Evolutionary conservation across 2,888 invertebrate genomes (phyloP).

Genomic region (Orthonychiurus folsomi): DNA sequence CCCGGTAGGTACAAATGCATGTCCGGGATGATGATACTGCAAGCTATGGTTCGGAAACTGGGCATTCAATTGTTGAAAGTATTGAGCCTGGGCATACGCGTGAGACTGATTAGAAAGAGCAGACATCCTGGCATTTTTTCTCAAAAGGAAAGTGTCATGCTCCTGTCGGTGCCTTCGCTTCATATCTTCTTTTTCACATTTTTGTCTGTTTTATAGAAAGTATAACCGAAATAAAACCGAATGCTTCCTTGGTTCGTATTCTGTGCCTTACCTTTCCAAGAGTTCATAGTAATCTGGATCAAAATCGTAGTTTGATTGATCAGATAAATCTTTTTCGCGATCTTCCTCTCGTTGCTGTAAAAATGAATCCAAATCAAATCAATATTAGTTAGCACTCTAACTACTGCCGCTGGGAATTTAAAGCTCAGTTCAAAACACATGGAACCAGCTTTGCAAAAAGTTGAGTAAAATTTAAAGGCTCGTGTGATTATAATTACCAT

Average conservation of each 20-base stretch:
- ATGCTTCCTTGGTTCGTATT: too few species aligned
- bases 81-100: not conserved
- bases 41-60: not conserved
- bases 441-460: too few species aligned
- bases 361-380: too few species aligned
- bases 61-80: not conserved
- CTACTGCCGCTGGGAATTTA: too few species aligned
- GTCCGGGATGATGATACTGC: not conserved
- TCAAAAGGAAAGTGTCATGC: not conserved
- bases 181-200: not conserved
- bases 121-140: not conserved
- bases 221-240: too few species aligned
- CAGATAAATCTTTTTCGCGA: too few species aligned
- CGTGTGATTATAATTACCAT: too few species aligned
- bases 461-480: too few species aligned
- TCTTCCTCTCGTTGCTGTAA: too few species aligned
- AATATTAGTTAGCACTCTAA: too few species aligned
- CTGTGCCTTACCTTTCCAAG: not conserved
- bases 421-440: too few species aligned
- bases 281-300: not conserved
- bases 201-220: too few species aligned
- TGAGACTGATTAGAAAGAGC: not conserved
- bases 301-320: not conserved
- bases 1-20: not conserved
- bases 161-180: not conserved